phyloP scores from a whole-genome alignment of 2,113 vertebrate species.

The Dissostichus mawsoni region DNA sequence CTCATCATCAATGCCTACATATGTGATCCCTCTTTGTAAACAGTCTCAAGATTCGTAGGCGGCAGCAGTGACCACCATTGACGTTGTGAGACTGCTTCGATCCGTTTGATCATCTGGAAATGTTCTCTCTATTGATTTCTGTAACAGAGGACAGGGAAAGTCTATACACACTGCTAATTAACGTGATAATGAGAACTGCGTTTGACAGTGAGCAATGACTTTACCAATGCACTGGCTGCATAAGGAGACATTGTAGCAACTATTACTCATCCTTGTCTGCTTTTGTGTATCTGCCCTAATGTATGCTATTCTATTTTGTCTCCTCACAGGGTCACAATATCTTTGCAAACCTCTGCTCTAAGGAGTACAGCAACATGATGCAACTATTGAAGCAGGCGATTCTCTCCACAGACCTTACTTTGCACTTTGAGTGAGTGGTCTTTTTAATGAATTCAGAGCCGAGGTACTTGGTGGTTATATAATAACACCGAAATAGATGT shows the following conservation, averaged over 20 bases:
- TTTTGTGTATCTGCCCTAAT: constrained; percentile 6
- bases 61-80: constrained; percentile 1
- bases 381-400: constrained; percentile 87
- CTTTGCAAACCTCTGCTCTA: constrained; percentile 86
- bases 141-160: constrained; percentile 55
- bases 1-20: neutral
- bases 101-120: constrained; percentile 57
- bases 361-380: constrained; percentile 89
- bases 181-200: constrained; percentile 59
- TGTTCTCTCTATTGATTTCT: constrained; percentile 66
- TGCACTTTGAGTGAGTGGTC: constrained; percentile 86
- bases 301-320: constrained; percentile 36
- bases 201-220: constrained; percentile 74
- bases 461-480: neutral
- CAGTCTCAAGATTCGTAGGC: neutral
- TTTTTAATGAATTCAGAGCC: constrained; percentile 16
- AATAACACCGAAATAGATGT: neutral
- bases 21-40: neutral
- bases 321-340: constrained; percentile 86
- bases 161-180: constrained; percentile 70
- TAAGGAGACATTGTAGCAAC: constrained; percentile 38
- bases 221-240: constrained; percentile 42
- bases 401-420: constrained; percentile 86
- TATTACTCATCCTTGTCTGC: constrained; percentile 22
- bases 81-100: constrained; percentile 23